These are phyloP conservation scores for Psephotus haematonotus DNA, from an alignment of 2,113 vertebrate species.

Conservation along the genomic window DNA sequence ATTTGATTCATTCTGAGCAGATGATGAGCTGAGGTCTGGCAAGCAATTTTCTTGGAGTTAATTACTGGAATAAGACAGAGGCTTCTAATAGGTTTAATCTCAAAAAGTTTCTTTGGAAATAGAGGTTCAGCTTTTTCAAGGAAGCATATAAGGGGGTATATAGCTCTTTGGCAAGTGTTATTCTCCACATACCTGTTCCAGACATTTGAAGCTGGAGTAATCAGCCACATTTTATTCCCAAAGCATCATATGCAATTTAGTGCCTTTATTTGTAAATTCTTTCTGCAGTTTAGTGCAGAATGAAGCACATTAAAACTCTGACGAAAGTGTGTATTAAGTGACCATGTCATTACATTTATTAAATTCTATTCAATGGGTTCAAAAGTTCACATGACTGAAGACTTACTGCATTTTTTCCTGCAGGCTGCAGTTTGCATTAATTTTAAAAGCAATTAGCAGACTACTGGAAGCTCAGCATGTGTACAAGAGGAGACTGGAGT, in stretches of 20 bases:
- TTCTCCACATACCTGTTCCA: background rate
- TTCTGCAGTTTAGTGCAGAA: background rate
- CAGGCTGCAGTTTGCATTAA: background rate
- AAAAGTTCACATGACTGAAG: background rate
- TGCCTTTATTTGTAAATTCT: background rate
- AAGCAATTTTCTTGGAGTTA: background rate
- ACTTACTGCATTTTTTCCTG: background rate
- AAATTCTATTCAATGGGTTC: background rate
- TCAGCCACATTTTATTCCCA: background rate
- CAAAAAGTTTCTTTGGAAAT: background rate
- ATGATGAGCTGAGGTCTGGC: background rate
- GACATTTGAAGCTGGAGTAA: background rate
- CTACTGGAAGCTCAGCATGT: background rate
- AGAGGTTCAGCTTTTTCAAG: background rate
- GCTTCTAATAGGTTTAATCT: background rate
- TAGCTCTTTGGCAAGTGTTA: background rate
- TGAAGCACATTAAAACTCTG: background rate
- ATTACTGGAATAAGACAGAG: background rate
- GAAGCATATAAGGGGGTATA: rapidly evolving
- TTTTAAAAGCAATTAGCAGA: constrained; percentile 10
- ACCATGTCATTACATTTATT: background rate
- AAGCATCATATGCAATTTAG: background rate
- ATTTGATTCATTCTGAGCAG: background rate
- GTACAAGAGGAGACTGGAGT: background rate
- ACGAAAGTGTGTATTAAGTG: background rate